Percentiles rank a stretch among this genome's conserved stretches.
Conservation (phyloP, 2,113 vertebrate genomes). For the Cranoglanis bouderius region DNA sequence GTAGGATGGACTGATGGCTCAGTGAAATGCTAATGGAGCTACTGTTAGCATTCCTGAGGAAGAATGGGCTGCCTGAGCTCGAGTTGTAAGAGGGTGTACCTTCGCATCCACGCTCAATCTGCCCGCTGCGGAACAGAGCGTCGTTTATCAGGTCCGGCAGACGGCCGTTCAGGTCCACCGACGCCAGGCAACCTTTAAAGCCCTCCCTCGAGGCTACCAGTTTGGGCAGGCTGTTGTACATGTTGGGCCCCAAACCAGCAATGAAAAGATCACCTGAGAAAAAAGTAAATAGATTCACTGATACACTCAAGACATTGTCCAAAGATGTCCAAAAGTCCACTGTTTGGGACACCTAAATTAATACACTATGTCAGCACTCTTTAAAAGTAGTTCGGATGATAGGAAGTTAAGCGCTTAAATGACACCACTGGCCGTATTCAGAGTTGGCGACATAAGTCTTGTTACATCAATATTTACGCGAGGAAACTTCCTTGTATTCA, state of each 20-base stretch:
- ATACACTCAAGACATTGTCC: neutral
- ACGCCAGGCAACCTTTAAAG: conserved; percentile 96
- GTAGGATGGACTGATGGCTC: conserved; percentile 54
- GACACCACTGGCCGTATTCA: neutral
- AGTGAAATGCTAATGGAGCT: conserved; percentile 61
- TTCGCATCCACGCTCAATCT: conserved; percentile 99
- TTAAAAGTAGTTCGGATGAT: neutral
- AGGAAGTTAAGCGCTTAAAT: neutral
- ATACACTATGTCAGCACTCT: neutral
- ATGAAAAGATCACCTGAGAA: conserved; percentile 91
- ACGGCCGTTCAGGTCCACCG: conserved; percentile 94
- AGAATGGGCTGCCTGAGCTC: conserved; percentile 67
- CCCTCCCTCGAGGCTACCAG: conserved; percentile 95
- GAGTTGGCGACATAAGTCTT: neutral
- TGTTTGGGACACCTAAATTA: neutral
- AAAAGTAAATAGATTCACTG: neutral
- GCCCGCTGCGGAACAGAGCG: conserved; percentile 91
- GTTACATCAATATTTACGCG: neutral
- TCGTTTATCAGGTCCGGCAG: conserved; percentile 94
- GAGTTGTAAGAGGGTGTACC: conserved; percentile 79
- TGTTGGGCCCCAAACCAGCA: conserved; percentile 90
- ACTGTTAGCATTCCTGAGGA: conserved; percentile 73
- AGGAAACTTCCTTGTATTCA: neutral
- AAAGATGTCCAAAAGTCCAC: neutral
- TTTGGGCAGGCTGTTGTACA: conserved; percentile 93